Conservation (phyloP, 2,888 invertebrate genomes). For the Aphidoletes aphidimyza region DNA sequence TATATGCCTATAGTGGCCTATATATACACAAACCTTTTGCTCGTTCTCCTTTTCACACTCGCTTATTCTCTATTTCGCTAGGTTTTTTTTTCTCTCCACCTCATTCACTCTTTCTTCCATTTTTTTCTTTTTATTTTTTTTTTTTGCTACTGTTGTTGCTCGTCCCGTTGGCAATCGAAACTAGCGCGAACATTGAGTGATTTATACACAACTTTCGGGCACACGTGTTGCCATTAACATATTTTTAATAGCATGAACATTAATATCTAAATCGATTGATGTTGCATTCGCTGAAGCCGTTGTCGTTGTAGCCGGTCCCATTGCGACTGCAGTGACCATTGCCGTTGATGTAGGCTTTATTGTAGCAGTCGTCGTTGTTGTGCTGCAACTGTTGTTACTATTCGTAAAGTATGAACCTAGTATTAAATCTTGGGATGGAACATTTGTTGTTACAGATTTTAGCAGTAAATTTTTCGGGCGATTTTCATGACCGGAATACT, state of each 20-base stretch:
- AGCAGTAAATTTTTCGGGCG: slow-evolving; percentile 58
- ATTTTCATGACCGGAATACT: slow-evolving; percentile 58
- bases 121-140: neutral
- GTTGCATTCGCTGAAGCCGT: neutral
- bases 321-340: slow-evolving; percentile 41
- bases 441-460: slow-evolving; percentile 57
- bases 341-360: slow-evolving; percentile 37
- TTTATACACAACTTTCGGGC: slow-evolving; percentile 88
- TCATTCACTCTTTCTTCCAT: neutral
- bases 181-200: slow-evolving; percentile 6
- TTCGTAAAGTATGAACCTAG: slow-evolving; percentile 56
- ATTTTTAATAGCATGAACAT: slow-evolving; percentile 88
- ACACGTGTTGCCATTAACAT: slow-evolving; percentile 86
- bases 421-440: slow-evolving; percentile 56
- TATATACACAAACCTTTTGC: slow-evolving; percentile 5
- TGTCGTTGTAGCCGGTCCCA: slow-evolving; percentile 9
- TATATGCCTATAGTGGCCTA: neutral
- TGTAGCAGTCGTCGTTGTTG: slow-evolving; percentile 60
- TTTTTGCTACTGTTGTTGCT: neutral
- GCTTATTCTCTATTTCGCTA: no score
- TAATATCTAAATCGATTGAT: slow-evolving; percentile 66
- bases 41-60: no score
- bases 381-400: slow-evolving; percentile 56
- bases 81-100: neutral
- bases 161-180: neutral